Percentiles rank a stretch among this genome's conserved stretches.
phyloP scores from a whole-genome alignment of 2,113 vertebrate genomes.

The Vombatus ursinus region DNA sequence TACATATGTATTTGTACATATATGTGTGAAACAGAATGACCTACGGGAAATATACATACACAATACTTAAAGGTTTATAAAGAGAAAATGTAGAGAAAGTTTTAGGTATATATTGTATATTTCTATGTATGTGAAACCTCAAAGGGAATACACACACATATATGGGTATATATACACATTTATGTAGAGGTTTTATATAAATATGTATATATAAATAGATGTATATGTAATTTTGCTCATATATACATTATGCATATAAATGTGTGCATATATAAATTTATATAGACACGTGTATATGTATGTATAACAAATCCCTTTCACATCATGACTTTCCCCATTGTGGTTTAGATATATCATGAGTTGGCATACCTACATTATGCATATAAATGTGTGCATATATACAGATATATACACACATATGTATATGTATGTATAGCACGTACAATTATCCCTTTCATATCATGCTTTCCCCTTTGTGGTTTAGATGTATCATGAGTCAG shows the following conservation, averaged over 20 bases:
- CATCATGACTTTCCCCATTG: too few relatives aligned
- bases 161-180: not conserved
- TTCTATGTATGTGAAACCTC: not conserved
- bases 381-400: not conserved
- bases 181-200: not conserved
- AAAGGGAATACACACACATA: not conserved
- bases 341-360: too few relatives aligned
- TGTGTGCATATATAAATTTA: not conserved
- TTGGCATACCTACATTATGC: too few relatives aligned
- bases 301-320: not conserved
- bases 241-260: not conserved
- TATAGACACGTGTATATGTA: too few relatives aligned
- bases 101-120: not conserved
- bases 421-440: not conserved
- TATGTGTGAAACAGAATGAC: not conserved
- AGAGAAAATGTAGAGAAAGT: not conserved
- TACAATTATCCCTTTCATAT: not conserved
- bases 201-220: not conserved
- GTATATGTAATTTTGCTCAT: too few relatives aligned
- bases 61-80: not conserved
- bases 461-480: too few relatives aligned
- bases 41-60: not conserved
- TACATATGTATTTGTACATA: too few relatives aligned
- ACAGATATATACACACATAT: not conserved
- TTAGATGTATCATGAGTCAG: too few relatives aligned